Conservation (phyloP, 2,113 vertebrate species). For the Galeopterus variegatus region DNA sequence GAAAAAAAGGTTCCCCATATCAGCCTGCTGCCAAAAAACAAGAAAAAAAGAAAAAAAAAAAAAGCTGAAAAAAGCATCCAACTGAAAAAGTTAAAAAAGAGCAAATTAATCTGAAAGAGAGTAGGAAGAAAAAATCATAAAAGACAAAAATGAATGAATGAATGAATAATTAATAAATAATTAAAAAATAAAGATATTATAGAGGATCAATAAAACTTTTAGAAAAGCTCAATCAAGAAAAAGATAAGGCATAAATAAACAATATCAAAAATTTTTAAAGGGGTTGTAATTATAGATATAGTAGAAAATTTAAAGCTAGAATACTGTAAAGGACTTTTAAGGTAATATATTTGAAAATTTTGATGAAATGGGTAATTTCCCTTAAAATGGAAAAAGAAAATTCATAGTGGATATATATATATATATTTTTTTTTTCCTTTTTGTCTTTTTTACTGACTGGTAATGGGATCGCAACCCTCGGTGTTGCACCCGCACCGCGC, state of each 20-base stretch:
- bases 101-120: not conserved
- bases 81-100: conserved; percentile 47
- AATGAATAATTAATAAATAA: not conserved
- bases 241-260: conserved; percentile 30
- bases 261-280: not conserved
- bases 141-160: not conserved
- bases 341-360: conserved; percentile 30
- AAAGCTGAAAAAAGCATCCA: conserved; percentile 5
- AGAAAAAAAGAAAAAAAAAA: not conserved
- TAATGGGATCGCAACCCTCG: no score
- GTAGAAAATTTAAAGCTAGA: not conserved
- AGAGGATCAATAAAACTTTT: conserved; percentile 19
- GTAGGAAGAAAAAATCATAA: not conserved
- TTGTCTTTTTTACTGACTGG: no score
- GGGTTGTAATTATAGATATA: not conserved
- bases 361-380: not conserved
- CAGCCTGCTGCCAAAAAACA: no score
- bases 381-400: not conserved
- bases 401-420: not conserved
- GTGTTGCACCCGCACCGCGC: no score
- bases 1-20: not conserved
- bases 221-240: conserved; percentile 35
- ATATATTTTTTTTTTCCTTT: no score
- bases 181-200: not conserved
- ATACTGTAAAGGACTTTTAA: conserved; percentile 29